Evolutionary conservation across 2,888 invertebrate genomes (phyloP), one percentile per base, ranked within the genome.

Genomic region (Drosophila ezoana): DNA sequence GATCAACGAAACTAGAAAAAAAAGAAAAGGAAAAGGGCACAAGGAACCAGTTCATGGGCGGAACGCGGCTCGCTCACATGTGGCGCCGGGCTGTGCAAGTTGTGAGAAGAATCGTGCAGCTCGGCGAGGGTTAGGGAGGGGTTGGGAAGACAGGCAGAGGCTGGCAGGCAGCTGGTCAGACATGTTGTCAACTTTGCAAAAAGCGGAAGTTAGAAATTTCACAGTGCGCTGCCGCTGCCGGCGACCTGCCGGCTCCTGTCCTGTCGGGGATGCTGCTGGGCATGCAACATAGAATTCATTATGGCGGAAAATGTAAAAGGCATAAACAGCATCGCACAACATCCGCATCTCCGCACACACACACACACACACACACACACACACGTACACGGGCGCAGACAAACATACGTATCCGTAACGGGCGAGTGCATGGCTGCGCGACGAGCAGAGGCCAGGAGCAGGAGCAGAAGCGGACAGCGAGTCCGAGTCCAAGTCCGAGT

Each of bases 101-200:
- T n/a, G 37, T 37, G n/a, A n/a, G n/a, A n/a, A n/a, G n/a, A n/a
- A n/a, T n/a, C n/a, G n/a, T n/a, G n/a, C n/a, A n/a, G n/a, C n/a
- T n/a, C n/a, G n/a, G n/a, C n/a, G n/a, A n/a, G n/a, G n/a, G n/a
- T n/a, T n/a, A 28, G 14, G 14, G 38, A 13, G 14, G 23, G 11
- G 38, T 1, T 23, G 11, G 51, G 20, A 38, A 28, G 40, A 9
- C 13, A 4, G 14, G 14, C 14, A 38, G 16, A 16, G 1, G 20
- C 4, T 11, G 16, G 5, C 8, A 9, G 16, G 53, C 40, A 53
- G 64, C 44, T 53, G 79, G 66, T 54, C 63, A 66, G 83, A 77
- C 83, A 88, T 78, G 88, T 80, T 83, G 83, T 86, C 83, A 88
- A 83, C 75, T 88, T 80, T 80, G 72, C 83, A 83, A 87, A 85